phyloP scores from a whole-genome alignment of 2,797 vertebrate genomes.

The Catharus ustulatus region DNA sequence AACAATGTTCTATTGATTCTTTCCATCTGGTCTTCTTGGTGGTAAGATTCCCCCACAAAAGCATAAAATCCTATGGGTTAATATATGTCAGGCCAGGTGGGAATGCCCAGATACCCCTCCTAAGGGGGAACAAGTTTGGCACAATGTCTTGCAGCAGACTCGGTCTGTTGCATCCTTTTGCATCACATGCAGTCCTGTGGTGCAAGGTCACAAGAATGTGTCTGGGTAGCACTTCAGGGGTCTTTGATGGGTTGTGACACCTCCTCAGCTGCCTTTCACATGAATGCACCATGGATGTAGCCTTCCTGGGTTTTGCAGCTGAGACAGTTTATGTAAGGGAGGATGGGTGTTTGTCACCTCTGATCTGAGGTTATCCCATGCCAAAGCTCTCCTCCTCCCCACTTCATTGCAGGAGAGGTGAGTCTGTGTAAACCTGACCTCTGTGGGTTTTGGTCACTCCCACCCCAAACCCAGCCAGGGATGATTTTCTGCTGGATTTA shows the following conservation, averaged over 20 bases:
- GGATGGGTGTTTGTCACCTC: not conserved
- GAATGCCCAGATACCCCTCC: not conserved
- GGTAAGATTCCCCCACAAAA: not conserved
- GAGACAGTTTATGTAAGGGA: not conserved
- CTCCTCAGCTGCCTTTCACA: not conserved
- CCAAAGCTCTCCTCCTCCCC: not conserved
- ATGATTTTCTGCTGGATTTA: not conserved
- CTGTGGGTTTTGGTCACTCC: not conserved
- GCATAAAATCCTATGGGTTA: not conserved
- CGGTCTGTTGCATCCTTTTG: not conserved
- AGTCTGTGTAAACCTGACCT: not conserved
- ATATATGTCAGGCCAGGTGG: not conserved
- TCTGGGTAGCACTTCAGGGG: not conserved
- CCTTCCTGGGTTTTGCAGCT: not conserved
- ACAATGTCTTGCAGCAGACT: not conserved
- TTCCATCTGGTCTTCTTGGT: not conserved
- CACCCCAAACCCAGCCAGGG: not conserved
- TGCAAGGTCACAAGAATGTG: not conserved
- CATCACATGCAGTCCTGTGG: accelerated
- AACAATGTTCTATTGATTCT: not conserved
- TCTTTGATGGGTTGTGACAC: not conserved
- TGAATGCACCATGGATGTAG: not conserved
- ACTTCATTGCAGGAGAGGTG: accelerated
- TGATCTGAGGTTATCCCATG: not conserved
- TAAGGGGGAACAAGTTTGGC: too few species aligned